Percentiles rank a stretch among this genome's conserved stretches.
Evolutionary conservation across 2,888 invertebrate species (phyloP).

Genomic region (Hirtodrosophila confusa): DNA sequence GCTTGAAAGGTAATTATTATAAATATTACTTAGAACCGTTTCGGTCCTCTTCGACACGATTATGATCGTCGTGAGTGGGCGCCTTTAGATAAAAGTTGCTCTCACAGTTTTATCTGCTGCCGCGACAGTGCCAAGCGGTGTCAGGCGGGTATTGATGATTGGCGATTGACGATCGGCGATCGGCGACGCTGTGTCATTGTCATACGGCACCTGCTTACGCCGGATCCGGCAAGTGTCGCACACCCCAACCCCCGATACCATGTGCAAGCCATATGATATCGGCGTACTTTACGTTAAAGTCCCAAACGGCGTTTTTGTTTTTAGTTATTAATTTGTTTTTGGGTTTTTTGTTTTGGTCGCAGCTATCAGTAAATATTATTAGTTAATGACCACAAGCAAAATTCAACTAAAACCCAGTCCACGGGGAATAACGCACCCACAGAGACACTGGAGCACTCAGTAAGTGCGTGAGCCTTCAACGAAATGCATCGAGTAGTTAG

Average conservation of each 20-base stretch:
- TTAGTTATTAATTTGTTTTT: conserved; percentile 23
- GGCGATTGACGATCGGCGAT: conserved; percentile 6
- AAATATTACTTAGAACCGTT: too few species aligned
- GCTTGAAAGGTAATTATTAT: too few species aligned
- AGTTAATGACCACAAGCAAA: conserved; percentile 42
- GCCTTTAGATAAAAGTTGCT: conserved; percentile 1
- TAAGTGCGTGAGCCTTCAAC: conserved; percentile 1
- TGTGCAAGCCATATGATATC: conserved; percentile 5
- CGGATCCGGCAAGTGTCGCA: conserved; percentile 6
- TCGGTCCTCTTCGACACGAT: background rate
- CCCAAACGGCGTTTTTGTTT: conserved; percentile 23
- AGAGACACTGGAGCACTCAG: conserved; percentile 3
- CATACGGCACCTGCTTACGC: conserved; percentile 43
- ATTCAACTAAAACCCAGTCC: conserved; percentile 20
- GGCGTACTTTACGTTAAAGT: conserved; percentile 3
- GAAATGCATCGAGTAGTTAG: too few species aligned
- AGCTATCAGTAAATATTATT: conserved; percentile 34
- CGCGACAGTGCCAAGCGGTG: conserved; percentile 80
- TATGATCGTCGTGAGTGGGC: background rate
- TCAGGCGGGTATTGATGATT: conserved; percentile 64
- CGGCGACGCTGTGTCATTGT: conserved; percentile 15
- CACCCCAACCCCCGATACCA: background rate
- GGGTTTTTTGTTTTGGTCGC: conserved; percentile 22
- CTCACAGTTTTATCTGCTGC: conserved; percentile 18
- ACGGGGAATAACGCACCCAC: conserved; percentile 9